A percentile compares a stretch with the other conserved stretches of the same genome.
phyloP scores from a whole-genome alignment of 2,113 vertebrate species.

The Pseudonaja textilis region DNA sequence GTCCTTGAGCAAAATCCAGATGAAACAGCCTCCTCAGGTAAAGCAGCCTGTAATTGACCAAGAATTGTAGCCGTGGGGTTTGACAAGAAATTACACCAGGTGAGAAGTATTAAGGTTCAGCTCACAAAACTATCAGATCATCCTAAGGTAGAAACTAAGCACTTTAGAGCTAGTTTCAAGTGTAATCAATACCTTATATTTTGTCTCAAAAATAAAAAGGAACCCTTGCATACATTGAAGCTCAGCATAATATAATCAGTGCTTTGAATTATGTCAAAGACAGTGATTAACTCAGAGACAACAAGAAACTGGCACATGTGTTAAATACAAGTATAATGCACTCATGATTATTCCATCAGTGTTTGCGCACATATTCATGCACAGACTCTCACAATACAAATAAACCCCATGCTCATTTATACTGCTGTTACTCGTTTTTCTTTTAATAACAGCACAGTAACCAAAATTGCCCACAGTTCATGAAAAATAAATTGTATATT shows the following conservation, averaged over 20 bases:
- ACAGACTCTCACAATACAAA: background rate
- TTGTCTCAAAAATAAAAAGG: background rate
- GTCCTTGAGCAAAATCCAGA: background rate
- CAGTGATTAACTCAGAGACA: background rate
- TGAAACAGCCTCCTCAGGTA: background rate
- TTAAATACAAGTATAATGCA: background rate
- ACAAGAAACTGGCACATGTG: background rate
- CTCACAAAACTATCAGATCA: background rate
- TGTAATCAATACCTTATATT: background rate
- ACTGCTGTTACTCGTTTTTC: background rate
- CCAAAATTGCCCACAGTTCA: constrained; percentile 18
- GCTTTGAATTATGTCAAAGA: background rate
- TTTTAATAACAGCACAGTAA: constrained; percentile 13
- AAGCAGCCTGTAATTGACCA: background rate
- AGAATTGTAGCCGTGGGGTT: background rate
- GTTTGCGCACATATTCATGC: too few species aligned
- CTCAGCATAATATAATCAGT: background rate
- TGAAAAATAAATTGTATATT: constrained; percentile 30
- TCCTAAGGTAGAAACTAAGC: background rate
- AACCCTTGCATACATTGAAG: background rate
- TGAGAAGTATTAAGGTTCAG: background rate
- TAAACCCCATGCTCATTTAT: background rate
- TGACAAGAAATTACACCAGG: background rate
- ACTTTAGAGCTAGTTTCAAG: background rate
- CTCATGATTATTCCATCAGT: background rate